Evolutionary conservation across 2,113 vertebrate species (phyloP).

Genomic region (Cyanocitta stelleri): DNA sequence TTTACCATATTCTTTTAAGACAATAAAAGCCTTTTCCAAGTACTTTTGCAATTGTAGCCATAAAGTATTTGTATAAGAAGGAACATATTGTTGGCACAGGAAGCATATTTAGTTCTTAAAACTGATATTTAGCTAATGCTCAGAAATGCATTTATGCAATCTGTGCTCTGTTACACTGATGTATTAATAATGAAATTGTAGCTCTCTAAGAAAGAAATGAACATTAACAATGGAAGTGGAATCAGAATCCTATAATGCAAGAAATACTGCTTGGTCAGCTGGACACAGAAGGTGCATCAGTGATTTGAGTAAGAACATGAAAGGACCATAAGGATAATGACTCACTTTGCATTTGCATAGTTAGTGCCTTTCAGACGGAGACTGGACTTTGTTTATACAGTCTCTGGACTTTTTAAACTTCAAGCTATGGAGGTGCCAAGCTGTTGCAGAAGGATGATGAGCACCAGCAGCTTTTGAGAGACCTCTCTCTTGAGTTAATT

Average conservation of each 20-base stretch:
- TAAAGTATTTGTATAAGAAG: not conserved
- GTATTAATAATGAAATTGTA: constrained; percentile 66
- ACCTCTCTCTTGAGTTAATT: not conserved
- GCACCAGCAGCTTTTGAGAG: not conserved
- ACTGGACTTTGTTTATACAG: too few species aligned
- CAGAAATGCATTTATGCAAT: constrained; percentile 45
- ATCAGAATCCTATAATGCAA: constrained; percentile 59
- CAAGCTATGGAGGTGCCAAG: not conserved
- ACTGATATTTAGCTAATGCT: constrained; percentile 50
- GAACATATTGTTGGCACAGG: not conserved
- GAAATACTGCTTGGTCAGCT: constrained; percentile 65
- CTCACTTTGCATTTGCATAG: not conserved
- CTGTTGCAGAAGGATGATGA: not conserved
- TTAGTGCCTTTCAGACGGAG: not conserved
- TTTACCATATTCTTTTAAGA: not conserved
- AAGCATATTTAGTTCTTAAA: constrained; percentile 16
- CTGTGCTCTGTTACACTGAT: constrained; percentile 42
- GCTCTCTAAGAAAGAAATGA: constrained; percentile 59
- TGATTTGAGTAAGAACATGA: constrained; percentile 38
- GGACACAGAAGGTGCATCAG: constrained; percentile 18
- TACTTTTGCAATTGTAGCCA: not conserved
- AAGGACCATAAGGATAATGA: constrained; percentile 1
- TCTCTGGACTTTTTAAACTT: not conserved
- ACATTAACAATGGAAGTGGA: constrained; percentile 43
- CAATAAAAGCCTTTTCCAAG: not conserved